Base-by-base conservation (phyloP, 2,888 invertebrate genomes). In the Ectemnius lituratus region DNA sequence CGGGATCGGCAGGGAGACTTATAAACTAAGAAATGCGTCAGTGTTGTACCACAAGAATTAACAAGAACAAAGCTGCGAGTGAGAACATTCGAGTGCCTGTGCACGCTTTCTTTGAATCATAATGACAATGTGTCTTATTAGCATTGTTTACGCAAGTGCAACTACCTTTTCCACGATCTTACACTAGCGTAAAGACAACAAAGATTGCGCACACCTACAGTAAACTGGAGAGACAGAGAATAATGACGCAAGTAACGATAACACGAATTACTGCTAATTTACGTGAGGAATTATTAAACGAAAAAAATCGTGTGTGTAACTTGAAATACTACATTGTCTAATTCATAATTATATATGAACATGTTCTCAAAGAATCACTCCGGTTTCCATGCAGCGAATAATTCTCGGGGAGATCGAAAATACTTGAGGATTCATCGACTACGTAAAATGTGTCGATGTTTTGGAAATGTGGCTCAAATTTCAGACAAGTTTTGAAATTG, bases 251-350 rank as follows among this genome's bases (percentile, higher is more conserved):
- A 45, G 13, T 49, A 16, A 13, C 49, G 16, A 27, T 47, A 28
- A 60, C 4, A 27, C 52, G 20, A 57, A 16, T 45, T 6, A 20
- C 16, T 58, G 16, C 13, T 14, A 28, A 37, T 14, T 65, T 58
- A 23, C 16, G 23, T 61, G 27, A 37, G 45, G 64, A 64, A 61
- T 64, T 18, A 11, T n/a, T 20, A 23, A 23, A 3, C 2, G 23
- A 23, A 23, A 23, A 47, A 73, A 73, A 70, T 57, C n/a, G 18
- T 16, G 58, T 6, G 64, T 27, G 45, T 28, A 37, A 13, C 46
- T 61, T 47, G 37, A 4, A 8, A 4, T 16, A 28, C 11, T 28
- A 1, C 18, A 13, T 65, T 65, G 23, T 45, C 18, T 62, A 65
- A 58, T 69, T 27, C 20, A 28, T 68, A 37, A 11, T 37, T 37